Conservation (phyloP, 2,113 vertebrate species). For the Condylura cristata region DNA sequence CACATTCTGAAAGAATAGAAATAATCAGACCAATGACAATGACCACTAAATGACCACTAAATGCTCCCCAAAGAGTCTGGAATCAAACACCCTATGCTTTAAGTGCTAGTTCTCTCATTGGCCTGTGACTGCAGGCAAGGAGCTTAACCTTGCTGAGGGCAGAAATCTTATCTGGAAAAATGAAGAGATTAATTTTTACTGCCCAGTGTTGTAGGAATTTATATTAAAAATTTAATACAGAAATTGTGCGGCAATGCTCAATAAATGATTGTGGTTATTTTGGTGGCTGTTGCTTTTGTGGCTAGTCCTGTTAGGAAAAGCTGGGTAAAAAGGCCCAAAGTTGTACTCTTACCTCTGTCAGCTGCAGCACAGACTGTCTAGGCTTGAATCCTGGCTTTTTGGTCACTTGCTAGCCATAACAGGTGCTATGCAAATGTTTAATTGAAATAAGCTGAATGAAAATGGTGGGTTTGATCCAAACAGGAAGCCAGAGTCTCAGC, state of each 20-base stretch:
- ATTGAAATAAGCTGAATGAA: conserved; percentile 27
- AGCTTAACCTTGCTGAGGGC: not conserved
- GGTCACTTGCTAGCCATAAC: not conserved
- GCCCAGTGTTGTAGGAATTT: not conserved
- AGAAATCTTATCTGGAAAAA: not conserved
- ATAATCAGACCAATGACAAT: not conserved
- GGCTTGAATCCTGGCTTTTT: not conserved
- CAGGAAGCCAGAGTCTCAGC: not conserved
- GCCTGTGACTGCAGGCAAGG: not conserved
- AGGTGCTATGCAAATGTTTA: conserved; percentile 35
- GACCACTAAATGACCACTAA: not conserved
- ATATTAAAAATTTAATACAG: not conserved
- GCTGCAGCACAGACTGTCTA: not conserved
- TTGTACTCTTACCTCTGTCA: not conserved
- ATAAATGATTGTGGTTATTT: not conserved
- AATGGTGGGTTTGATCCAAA: not conserved
- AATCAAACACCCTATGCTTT: not conserved
- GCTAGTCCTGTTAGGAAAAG: not conserved
- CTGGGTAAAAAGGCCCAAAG: not conserved
- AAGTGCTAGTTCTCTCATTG: not conserved
- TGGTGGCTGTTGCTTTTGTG: not conserved
- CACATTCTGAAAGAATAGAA: conserved; percentile 21
- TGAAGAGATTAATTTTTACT: conserved; percentile 33
- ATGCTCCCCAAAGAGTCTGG: not conserved
- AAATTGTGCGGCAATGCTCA: not conserved